A percentile compares a stretch with the other conserved stretches of the same genome.
Evolutionary conservation across 2,113 vertebrate genomes (phyloP).

Genomic region (Sinosuthora webbiana): DNA sequence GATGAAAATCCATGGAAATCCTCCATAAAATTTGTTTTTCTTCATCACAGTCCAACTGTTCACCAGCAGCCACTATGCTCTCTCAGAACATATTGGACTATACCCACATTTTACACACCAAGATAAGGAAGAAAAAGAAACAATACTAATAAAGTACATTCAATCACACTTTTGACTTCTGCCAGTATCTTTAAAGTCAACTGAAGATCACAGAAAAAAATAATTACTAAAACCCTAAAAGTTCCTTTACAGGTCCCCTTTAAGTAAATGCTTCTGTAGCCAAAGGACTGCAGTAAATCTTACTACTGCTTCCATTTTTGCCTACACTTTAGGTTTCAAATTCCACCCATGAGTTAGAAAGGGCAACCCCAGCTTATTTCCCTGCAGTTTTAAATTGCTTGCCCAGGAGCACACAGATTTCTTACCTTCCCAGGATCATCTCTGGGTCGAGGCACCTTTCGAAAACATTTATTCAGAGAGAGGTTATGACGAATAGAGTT

Average conservation of each 20-base stretch:
- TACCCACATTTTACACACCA: neutral
- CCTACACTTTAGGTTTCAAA: conserved; percentile 52
- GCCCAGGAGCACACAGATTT: neutral
- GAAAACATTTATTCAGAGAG: conserved; percentile 96
- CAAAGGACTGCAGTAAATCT: conserved; percentile 50
- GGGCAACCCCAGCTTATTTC: conserved; percentile 27
- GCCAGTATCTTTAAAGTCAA: neutral
- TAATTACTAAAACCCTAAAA: neutral
- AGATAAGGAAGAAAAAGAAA: neutral
- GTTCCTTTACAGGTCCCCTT: neutral
- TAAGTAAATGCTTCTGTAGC: conserved; percentile 15
- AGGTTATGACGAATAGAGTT: conserved; percentile 98
- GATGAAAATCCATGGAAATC: neutral
- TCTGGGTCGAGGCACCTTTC: conserved; percentile 94
- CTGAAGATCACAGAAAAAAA: neutral
- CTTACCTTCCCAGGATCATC: conserved; percentile 96
- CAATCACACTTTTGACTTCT: neutral
- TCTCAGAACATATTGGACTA: neutral
- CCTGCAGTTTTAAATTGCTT: conserved; percentile 20
- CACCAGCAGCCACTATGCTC: neutral
- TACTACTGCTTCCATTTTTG: conserved; percentile 58
- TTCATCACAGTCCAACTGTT: neutral
- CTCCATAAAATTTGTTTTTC: too few relatives aligned
- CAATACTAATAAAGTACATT: neutral
- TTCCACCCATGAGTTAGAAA: conserved; percentile 39